Evolutionary conservation across 2,888 invertebrate species (phyloP), one percentile per base, ranked within the genome.

Genomic region (Catocala nupta): DNA sequence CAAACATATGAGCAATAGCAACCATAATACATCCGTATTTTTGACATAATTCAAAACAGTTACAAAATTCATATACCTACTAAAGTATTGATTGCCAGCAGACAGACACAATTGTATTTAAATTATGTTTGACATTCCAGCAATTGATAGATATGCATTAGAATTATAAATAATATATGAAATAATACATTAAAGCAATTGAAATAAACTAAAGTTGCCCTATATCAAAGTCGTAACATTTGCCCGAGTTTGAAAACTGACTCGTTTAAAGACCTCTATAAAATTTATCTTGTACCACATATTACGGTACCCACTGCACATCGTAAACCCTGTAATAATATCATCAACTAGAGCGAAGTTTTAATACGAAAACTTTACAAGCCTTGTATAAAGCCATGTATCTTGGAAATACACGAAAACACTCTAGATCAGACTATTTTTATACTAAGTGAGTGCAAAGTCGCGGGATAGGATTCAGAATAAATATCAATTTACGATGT

Each of bases 401-500:
- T 68, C 45, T 58, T 54, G 11, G 47, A 53, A 55, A 55, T 61
- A 59, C 52, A 61, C 8, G 50, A 61, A 68, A 60, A 63, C 36
- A 50, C 45, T 49, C 53, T 50, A 58, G 52, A 55, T 58, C 56
- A 53, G 59, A 70, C 53, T 59, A 61, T 70, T 72, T 61, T 66
- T 59, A 43, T 61, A 55, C 53, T 68, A 76, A 78, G 63, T 65
- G 60, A 73, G 63, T 71, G 66, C 65, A 65, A 58, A 66, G 59
- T 66, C 65, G 45, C 58, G 60, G 60, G 62, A 66, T 66, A 72
- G 66, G 70, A 78, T 80, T 81, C 73, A 59, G 79, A 84, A 86
- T 89, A 87, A 85, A 89, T 90, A 90, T 86, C 83, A 88, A 88
- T 89, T 88, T 87, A 85, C 78, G 81, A 81, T 73, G 81, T 81